phyloP scores from a whole-genome alignment of 2,797 vertebrate species.

The Hyperoplus lanceolatus region DNA sequence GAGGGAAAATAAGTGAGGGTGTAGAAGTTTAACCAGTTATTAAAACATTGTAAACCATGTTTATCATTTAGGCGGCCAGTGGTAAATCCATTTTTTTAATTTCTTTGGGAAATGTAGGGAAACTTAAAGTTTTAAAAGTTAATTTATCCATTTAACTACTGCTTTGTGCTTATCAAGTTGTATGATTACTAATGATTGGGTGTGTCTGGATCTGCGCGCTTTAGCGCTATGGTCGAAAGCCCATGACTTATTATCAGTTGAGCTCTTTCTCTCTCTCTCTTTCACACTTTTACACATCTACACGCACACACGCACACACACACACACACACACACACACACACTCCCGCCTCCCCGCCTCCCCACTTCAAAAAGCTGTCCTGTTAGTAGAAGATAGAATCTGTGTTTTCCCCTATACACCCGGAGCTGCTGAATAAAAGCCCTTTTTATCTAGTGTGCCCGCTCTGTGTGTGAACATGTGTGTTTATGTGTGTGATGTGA shows the following conservation, averaged over 20 bases:
- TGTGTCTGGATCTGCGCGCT: slow-evolving; percentile 43
- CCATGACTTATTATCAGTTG: slow-evolving; percentile 50
- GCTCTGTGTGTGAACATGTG: slow-evolving; percentile 53
- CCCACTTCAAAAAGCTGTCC: slow-evolving; percentile 55
- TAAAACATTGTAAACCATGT: slow-evolving; percentile 8
- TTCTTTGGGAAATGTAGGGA: no score
- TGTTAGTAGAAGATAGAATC: slow-evolving; percentile 72
- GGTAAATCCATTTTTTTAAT: not conserved
- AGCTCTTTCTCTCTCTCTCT: slow-evolving; percentile 21
- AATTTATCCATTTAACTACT: not conserved
- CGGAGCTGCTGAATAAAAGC: slow-evolving; percentile 64
- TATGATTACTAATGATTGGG: slow-evolving; percentile 31
- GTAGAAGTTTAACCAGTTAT: slow-evolving; percentile 9
- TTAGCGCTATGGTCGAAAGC: slow-evolving; percentile 41
- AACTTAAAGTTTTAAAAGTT: no score
- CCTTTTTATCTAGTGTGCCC: slow-evolving; percentile 60
- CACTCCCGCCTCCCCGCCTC: slow-evolving; percentile 8
- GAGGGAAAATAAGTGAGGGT: not conserved
- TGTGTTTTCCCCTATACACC: slow-evolving; percentile 54
- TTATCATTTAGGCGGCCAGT: not conserved
- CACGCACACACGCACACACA: slow-evolving; percentile 10
- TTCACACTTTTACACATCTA: slow-evolving; percentile 2
- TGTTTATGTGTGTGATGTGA: slow-evolving; percentile 61
- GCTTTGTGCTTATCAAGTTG: slow-evolving; percentile 12
- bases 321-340: slow-evolving; percentile 14